Evolutionary conservation across 1,140 invertebrate species (phyloP).

Genomic region (Sinonovacula constricta): DNA sequence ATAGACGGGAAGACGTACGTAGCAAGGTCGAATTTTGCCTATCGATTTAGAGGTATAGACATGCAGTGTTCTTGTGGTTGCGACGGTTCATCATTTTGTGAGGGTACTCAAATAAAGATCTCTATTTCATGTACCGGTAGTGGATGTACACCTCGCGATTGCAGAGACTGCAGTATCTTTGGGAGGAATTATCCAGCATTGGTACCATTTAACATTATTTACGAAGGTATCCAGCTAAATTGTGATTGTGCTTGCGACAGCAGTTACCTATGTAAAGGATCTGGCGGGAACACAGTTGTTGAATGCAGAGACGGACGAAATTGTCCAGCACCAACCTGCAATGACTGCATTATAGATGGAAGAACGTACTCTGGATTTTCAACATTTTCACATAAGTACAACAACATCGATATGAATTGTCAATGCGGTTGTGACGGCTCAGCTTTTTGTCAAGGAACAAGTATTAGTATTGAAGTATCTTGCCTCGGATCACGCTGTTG

Average conservation of each 20-base stretch:
- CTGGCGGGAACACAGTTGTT: neutral
- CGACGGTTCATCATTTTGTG: slow-evolving; percentile 34
- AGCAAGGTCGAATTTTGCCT: neutral
- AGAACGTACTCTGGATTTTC: slow-evolving; percentile 6
- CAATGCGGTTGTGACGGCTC: slow-evolving; percentile 38
- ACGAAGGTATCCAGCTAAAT: neutral
- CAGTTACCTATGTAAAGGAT: neutral
- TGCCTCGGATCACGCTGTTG: slow-evolving; percentile 32
- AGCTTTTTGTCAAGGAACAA: slow-evolving; percentile 28
- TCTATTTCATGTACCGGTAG: slow-evolving; percentile 1
- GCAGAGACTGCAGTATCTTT: slow-evolving; percentile 1
- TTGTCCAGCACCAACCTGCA: slow-evolving; percentile 4
- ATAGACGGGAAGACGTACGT: slow-evolving; percentile 17
- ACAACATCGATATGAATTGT: slow-evolving; percentile 24
- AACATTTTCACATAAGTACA: slow-evolving; percentile 20
- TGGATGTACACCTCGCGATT: neutral
- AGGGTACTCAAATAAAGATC: neutral
- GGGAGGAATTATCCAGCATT: neutral
- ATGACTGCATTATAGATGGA: slow-evolving; percentile 16
- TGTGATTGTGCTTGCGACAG: slow-evolving; percentile 1
- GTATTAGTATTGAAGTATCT: neutral
- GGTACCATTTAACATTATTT: neutral
- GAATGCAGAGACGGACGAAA: neutral
- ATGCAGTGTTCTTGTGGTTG: slow-evolving; percentile 41
- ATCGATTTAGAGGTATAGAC: slow-evolving; percentile 14